These are phyloP conservation scores for Rallus limicola DNA, from an alignment of 2,113 vertebrate species.

Conservation along the genomic window DNA sequence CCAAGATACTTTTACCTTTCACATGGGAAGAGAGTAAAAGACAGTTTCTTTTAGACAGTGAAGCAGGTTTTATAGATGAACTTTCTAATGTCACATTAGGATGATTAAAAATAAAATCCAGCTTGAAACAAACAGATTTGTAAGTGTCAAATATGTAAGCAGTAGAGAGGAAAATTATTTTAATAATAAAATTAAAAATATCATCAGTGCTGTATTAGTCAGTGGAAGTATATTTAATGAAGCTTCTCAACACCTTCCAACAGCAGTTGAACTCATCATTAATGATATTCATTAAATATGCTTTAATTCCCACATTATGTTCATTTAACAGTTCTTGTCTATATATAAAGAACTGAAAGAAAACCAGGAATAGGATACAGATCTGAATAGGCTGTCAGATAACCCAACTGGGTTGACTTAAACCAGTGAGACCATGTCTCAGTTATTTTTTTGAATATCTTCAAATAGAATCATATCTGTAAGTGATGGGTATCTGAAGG, in stretches of 20 bases:
- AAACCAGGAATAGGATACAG: background rate
- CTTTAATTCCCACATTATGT: background rate
- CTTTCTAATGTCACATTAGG: background rate
- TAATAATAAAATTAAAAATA: background rate
- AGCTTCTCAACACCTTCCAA: background rate
- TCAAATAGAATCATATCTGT: background rate
- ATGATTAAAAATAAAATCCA: constrained; percentile 3
- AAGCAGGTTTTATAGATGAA: background rate
- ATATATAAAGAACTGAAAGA: background rate
- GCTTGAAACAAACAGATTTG: background rate
- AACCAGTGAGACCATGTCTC: background rate
- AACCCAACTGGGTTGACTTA: background rate
- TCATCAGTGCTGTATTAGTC: background rate
- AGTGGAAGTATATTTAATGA: background rate
- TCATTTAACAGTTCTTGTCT: background rate
- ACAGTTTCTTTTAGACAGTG: background rate
- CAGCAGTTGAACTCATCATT: background rate
- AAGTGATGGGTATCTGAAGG: background rate
- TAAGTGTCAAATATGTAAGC: background rate
- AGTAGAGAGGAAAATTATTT: background rate
- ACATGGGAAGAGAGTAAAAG: background rate
- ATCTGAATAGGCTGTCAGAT: background rate
- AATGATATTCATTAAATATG: background rate
- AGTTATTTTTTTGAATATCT: background rate
- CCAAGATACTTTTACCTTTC: background rate